A percentile compares a stretch with the other conserved stretches of the same genome.
phyloP scores from a whole-genome alignment of 23 tunicate species.

The Ciona savignyi region DNA sequence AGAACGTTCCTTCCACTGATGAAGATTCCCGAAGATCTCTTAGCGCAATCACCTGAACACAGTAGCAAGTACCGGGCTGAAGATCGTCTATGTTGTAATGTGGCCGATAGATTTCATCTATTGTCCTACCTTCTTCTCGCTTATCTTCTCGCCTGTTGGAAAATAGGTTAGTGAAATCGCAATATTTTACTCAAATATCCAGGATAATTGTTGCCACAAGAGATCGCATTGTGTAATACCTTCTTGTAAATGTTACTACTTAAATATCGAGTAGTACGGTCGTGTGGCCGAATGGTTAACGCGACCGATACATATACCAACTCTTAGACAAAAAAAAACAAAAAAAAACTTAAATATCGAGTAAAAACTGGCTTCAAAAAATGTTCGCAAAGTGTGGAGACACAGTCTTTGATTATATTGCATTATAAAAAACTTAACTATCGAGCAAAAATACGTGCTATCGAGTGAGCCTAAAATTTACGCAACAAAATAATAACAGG shows the following conservation, averaged over 20 bases:
- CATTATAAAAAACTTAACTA: not conserved
- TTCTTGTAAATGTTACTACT: too few species aligned
- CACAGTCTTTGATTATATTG: not conserved
- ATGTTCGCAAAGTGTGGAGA: not conserved
- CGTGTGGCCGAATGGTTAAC: too few species aligned
- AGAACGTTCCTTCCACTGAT: slow-evolving; percentile 8
- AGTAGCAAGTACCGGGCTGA: slow-evolving; percentile 54
- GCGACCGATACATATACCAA: too few species aligned
- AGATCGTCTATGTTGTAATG: slow-evolving; percentile 25
- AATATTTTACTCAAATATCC: too few species aligned
- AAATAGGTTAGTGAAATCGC: not conserved
- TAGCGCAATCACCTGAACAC: slow-evolving; percentile 41
- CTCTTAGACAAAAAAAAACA: too few species aligned
- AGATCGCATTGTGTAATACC: too few species aligned
- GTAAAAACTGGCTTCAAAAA: not conserved
- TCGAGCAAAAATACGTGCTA: too few species aligned
- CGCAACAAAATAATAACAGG: too few species aligned
- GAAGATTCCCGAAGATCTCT: slow-evolving; percentile 70
- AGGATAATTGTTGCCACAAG: too few species aligned
- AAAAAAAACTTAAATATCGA: too few species aligned
- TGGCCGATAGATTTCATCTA: slow-evolving; percentile 33
- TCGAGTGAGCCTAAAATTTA: too few species aligned
- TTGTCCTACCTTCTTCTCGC: slow-evolving; percentile 28
- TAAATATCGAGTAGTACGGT: too few species aligned
- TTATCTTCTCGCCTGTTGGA: slow-evolving; percentile 42